Conservation (phyloP, 2,797 vertebrate species). For the Poecile montanus region DNA sequence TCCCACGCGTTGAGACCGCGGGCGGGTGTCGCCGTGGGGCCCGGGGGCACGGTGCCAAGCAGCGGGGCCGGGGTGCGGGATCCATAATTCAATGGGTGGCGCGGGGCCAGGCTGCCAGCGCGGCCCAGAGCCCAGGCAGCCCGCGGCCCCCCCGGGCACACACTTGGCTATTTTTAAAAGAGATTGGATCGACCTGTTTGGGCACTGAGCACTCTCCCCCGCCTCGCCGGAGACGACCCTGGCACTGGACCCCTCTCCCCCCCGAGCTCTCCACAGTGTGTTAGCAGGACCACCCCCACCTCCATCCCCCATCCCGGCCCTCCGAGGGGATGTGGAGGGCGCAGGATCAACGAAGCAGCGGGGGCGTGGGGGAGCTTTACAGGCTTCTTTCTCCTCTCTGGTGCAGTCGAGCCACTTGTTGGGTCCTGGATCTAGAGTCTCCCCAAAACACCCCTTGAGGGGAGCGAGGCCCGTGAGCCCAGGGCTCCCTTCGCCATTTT, state of each 20-base stretch:
- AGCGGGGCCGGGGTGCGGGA: not conserved
- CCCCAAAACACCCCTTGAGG: not conserved
- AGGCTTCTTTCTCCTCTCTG: not conserved
- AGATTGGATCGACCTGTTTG: not conserved
- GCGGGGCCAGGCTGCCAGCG: not conserved
- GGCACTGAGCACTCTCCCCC: not conserved
- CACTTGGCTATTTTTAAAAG: slow-evolving; percentile 8
- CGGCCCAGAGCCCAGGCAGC: not conserved
- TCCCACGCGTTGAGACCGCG: not conserved
- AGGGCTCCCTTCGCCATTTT: slow-evolving; percentile 35
- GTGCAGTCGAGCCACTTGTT: not conserved
- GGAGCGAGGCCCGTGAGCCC: not conserved
- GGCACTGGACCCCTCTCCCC: not conserved
- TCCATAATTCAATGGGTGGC: not conserved
- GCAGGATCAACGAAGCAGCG: accelerated
- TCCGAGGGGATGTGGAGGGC: not conserved
- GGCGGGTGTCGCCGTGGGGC: not conserved
- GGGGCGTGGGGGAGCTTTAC: accelerated
- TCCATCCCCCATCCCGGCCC: accelerated
- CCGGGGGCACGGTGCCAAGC: not conserved
- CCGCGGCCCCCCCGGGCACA: not conserved
- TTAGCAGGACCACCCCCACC: not conserved
- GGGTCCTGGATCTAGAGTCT: not conserved
- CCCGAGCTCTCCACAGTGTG: accelerated
- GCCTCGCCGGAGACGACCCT: accelerated